These are phyloP conservation scores for Stegodyphus mimosarum DNA, from an alignment of 1,140 invertebrate species.

Conservation along the genomic window DNA sequence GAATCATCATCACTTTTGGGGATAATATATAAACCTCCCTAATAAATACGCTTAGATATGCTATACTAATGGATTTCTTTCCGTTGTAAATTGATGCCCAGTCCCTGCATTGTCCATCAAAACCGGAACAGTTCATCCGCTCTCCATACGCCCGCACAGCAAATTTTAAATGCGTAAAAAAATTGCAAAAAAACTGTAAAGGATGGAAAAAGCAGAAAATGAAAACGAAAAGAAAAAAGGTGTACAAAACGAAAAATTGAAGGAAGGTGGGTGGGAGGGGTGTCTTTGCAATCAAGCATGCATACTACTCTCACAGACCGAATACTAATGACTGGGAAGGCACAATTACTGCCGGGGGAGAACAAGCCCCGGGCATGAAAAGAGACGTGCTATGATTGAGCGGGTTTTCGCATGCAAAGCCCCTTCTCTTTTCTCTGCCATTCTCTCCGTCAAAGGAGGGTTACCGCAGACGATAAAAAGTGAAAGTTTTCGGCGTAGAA, in stretches of 20 bases:
- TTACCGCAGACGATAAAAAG: conserved; percentile 25
- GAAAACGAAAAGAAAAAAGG: not conserved
- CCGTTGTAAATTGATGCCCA: not conserved
- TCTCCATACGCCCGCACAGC: not conserved
- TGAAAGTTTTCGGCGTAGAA: not conserved
- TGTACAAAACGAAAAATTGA: conserved; percentile 24
- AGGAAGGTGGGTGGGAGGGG: not conserved
- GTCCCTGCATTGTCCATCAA: not conserved
- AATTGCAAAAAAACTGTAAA: not conserved
- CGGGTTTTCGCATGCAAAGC: conserved; percentile 43
- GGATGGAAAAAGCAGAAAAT: not conserved
- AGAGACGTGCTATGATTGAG: conserved; percentile 36
- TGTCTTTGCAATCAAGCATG: conserved; percentile 10
- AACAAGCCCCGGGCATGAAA: conserved; percentile 5
- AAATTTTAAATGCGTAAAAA: not conserved
- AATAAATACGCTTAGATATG: too few relatives aligned
- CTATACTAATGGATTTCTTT: not conserved
- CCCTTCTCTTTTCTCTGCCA: not conserved
- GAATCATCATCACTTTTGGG: too few relatives aligned
- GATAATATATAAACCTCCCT: too few relatives aligned
- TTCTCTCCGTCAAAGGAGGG: conserved; percentile 6
- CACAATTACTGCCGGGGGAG: conserved; percentile 20
- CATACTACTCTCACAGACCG: conserved; percentile 15
- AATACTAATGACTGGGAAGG: conserved; percentile 40
- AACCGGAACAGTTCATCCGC: not conserved